A percentile compares a stretch with the other conserved stretches of the same genome.
Conservation (phyloP, 2,797 vertebrate species). For the Aphelocoma californica region DNA sequence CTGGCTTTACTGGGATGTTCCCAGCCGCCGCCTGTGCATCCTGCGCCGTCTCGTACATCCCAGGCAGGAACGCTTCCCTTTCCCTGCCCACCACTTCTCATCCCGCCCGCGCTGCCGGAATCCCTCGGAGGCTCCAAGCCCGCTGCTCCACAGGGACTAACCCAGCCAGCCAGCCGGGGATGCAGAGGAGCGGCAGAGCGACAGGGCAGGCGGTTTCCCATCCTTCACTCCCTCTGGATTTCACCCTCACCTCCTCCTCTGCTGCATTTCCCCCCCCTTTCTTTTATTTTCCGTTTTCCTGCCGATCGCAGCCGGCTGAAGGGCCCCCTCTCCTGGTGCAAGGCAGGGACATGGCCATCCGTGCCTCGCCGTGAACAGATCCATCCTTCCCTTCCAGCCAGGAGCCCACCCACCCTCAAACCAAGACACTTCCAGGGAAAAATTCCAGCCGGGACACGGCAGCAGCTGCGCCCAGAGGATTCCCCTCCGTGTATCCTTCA, state of each 20-base stretch:
- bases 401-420: not conserved
- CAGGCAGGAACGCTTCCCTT: not conserved
- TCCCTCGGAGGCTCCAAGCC: not conserved
- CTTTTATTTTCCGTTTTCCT: not conserved
- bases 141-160: not conserved
- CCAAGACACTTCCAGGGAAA: not conserved
- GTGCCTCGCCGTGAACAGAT: accelerated
- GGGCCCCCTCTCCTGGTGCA: constrained; percentile 14
- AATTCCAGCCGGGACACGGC: accelerated
- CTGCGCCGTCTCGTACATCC: not conserved
- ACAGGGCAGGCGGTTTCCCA: accelerated
- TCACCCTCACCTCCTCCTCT: not conserved
- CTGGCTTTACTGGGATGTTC: not conserved
- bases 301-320: not conserved
- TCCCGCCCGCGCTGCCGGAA: not conserved
- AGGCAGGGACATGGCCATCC: not conserved
- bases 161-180: not conserved
- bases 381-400: not conserved
- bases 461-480: not conserved
- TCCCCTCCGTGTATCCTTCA: not conserved
- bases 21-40: not conserved
- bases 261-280: accelerated
- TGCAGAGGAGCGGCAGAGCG: not conserved
- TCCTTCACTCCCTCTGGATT: accelerated
- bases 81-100: not conserved